phyloP scores from a whole-genome alignment of 2,797 vertebrate genomes.

The Nasua narica region DNA sequence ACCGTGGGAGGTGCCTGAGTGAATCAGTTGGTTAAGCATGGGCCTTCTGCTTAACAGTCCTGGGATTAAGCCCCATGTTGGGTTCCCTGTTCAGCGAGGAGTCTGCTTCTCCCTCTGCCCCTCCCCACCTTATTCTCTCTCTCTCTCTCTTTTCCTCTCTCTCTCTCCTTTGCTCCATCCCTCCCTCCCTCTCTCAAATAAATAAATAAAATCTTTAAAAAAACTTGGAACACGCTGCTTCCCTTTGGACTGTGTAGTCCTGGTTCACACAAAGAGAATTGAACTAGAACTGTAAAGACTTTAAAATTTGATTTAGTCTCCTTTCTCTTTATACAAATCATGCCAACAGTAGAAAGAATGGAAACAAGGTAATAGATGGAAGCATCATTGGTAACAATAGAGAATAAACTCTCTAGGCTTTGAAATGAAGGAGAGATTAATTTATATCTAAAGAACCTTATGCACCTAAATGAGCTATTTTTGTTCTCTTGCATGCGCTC shows the following conservation, averaged over 20 bases:
- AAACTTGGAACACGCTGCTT: background rate
- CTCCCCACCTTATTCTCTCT: background rate
- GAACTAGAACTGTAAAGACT: background rate
- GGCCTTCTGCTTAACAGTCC: no score
- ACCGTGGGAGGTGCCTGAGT: no score
- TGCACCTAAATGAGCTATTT: constrained; percentile 67
- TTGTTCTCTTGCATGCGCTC: constrained; percentile 54
- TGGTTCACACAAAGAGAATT: background rate
- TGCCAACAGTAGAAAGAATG: background rate
- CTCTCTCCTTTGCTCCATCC: accelerated
- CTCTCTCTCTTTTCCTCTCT: background rate
- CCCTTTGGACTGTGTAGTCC: background rate
- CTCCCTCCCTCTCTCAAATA: background rate
- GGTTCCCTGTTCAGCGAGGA: no score
- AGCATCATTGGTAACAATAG: constrained; percentile 1
- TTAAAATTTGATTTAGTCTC: background rate
- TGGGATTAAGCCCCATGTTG: no score
- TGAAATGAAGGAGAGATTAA: constrained; percentile 56
- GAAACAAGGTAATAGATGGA: constrained; percentile 21
- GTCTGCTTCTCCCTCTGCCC: background rate
- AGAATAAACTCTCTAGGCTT: constrained; percentile 43
- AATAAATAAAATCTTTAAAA: background rate
- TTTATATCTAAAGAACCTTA: constrained; percentile 55
- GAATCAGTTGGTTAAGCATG: no score
- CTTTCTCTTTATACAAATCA: constrained; percentile 10